Conservation (phyloP, 2,888 invertebrate species). For the Ophioninae sp. region DNA sequence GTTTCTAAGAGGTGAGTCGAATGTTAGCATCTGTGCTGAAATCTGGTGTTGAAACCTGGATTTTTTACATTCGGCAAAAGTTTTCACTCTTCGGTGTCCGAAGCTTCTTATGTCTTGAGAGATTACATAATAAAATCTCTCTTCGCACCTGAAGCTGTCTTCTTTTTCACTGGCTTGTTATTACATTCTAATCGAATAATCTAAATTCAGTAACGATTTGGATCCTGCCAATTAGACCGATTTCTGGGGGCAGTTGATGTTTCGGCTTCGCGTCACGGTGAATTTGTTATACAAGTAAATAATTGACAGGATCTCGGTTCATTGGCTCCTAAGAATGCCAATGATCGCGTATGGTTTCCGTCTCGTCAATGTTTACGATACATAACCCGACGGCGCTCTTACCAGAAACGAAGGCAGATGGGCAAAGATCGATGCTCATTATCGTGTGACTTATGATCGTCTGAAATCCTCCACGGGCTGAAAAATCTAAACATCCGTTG, state of each 20-base stretch:
- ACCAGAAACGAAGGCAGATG: not conserved
- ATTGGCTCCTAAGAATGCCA: not conserved
- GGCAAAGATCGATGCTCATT: not conserved
- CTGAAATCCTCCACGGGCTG: not conserved
- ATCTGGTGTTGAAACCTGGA: not conserved
- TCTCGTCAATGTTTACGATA: not conserved
- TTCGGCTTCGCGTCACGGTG: not conserved
- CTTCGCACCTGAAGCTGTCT: not conserved
- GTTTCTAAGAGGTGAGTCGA: conserved; percentile 73
- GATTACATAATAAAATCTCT: not conserved
- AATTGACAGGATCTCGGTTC: not conserved
- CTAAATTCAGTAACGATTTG: not conserved
- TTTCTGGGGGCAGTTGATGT: not conserved
- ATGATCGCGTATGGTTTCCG: not conserved
- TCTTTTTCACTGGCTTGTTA: not conserved
- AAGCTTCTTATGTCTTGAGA: not conserved
- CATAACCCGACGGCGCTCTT: not conserved
- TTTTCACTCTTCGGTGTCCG: not conserved
- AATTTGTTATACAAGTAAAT: not conserved
- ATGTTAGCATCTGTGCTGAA: not conserved
- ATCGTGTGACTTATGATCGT: not conserved
- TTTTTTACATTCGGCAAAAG: not conserved
- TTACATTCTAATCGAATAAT: not conserved
- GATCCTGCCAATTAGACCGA: not conserved
- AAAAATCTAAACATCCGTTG: conserved; percentile 5